Evolutionary conservation across 2,113 vertebrate genomes (phyloP).

Genomic region (Stigmatopora argus): DNA sequence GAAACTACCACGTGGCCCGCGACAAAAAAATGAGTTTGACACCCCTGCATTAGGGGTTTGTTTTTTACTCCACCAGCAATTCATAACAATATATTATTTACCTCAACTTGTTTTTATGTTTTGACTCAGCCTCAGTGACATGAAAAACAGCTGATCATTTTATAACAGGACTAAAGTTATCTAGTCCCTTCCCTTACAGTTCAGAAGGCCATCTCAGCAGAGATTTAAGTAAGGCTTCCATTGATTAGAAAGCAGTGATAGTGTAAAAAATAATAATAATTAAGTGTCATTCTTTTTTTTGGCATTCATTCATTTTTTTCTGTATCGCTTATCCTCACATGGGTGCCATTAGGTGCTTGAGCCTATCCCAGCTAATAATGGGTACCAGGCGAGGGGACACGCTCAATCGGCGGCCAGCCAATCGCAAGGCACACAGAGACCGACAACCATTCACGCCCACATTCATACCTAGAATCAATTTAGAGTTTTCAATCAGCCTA

Average conservation of each 20-base stretch:
- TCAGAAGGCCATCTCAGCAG: slow-evolving; percentile 16
- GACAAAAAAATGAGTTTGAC: no score
- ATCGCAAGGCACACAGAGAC: no score
- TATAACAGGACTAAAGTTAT: slow-evolving; percentile 17
- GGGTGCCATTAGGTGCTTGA: no score
- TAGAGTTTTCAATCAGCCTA: no score
- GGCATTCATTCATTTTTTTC: no score
- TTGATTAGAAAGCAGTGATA: not conserved
- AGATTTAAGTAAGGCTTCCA: not conserved
- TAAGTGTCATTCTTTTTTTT: not conserved
- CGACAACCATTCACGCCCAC: no score
- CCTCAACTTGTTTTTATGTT: slow-evolving; percentile 16
- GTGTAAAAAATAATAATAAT: not conserved
- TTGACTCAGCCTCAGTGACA: slow-evolving; percentile 4
- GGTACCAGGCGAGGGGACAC: no score
- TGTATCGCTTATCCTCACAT: no score
- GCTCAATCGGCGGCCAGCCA: no score
- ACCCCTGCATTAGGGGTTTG: not conserved
- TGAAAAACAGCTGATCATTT: slow-evolving; percentile 15
- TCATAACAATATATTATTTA: slow-evolving; percentile 1
- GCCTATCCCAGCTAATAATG: no score
- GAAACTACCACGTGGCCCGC: no score
- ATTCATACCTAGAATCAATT: no score
- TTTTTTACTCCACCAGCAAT: slow-evolving; percentile 7
- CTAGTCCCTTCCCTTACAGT: not conserved